These are phyloP conservation scores for Hyalella azteca DNA, from an alignment of 2,888 invertebrate species.

Conservation along the genomic window DNA sequence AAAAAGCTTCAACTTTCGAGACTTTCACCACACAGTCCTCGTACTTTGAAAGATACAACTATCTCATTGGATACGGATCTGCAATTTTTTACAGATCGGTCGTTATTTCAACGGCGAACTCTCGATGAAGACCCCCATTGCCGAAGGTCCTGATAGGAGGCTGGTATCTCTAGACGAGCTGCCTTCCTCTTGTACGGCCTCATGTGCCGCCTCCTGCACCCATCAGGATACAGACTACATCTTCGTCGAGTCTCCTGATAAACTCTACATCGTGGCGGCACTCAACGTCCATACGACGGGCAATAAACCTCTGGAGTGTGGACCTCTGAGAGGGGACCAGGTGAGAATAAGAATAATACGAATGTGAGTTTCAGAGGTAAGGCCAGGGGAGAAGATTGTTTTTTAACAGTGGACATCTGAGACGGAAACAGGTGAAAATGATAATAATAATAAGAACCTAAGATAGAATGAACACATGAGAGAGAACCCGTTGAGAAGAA, in stretches of 20 bases:
- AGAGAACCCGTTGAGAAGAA: too few species aligned
- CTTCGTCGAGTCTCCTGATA: conserved; percentile 52
- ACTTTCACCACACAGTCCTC: too few species aligned
- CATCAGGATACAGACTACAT: conserved; percentile 46
- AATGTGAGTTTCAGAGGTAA: not conserved
- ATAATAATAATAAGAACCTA: not conserved
- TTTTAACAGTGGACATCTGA: not conserved
- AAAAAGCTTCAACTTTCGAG: too few species aligned
- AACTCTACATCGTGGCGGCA: conserved; percentile 63
- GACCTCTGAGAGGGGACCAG: conserved; percentile 51
- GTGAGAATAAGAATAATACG: conserved; percentile 26
- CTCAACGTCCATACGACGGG: conserved; percentile 63
- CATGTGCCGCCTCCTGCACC: conserved; percentile 44
- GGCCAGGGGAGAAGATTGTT: not conserved
- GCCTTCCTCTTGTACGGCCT: conserved; percentile 53
- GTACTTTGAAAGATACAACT: too few species aligned
- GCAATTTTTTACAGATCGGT: conserved; percentile 45
- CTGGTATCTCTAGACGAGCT: conserved; percentile 52
- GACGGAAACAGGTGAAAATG: not conserved
- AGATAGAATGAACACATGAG: too few species aligned
- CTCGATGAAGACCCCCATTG: conserved; percentile 44
- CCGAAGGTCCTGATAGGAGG: conserved; percentile 51
- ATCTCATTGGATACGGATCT: too few species aligned
- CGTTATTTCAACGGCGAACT: conserved; percentile 50
- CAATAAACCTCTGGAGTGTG: conserved; percentile 61